Evolutionary conservation across 1,140 invertebrate genomes (phyloP).

Genomic region (Ceratoteleas bidentatus): DNA sequence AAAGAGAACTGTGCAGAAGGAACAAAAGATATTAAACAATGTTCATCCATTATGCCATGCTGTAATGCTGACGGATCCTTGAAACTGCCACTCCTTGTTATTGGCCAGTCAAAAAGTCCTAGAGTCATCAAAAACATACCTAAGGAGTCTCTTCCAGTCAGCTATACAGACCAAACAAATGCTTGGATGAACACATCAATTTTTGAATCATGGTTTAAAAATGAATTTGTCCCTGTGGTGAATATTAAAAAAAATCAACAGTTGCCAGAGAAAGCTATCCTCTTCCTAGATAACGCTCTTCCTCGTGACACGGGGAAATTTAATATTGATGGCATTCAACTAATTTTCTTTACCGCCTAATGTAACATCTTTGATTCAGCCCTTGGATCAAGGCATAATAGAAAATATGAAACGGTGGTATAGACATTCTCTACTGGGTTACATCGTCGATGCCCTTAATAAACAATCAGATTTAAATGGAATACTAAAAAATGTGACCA

Average conservation of each 20-base stretch:
- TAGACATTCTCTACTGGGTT: constrained; percentile 1
- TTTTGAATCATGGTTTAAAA: constrained; percentile 41
- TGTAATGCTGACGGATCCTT: constrained; percentile 73
- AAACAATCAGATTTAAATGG: neutral
- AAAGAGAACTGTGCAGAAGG: neutral
- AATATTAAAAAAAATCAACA: constrained; percentile 7
- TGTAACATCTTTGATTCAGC: constrained; percentile 25
- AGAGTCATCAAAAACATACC: constrained; percentile 39
- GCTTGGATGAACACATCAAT: constrained; percentile 44
- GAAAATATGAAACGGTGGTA: constrained; percentile 13
- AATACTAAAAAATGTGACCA: neutral
- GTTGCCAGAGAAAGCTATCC: constrained; percentile 32
- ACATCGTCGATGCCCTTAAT: neutral
- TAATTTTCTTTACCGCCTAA: constrained; percentile 21
- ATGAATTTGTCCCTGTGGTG: constrained; percentile 41
- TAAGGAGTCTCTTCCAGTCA: constrained; percentile 16
- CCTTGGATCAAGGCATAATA: constrained; percentile 27
- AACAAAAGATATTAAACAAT: constrained; percentile 50
- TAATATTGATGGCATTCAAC: constrained; percentile 1
- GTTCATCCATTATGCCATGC: constrained; percentile 69
- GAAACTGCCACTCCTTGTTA: constrained; percentile 71
- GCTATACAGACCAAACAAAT: constrained; percentile 44
- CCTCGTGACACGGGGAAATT: neutral
- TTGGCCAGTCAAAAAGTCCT: constrained; percentile 68
- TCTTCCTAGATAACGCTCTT: constrained; percentile 31